Conservation (phyloP, 2,113 vertebrate species). For the Felis catus region F.catus_Fca126_mat1.0 CM031424.1:39163001-39163500, state of each 20-base stretch:
- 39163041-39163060: constrained; percentile 5
- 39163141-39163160: neutral
- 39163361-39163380: neutral
- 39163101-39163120: neutral
- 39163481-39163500: neutral
- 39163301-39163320: neutral
- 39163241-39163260: neutral
- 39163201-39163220: neutral
- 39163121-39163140: neutral
- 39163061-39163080: neutral
- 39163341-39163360: neutral
- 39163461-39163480: neutral
- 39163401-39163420: neutral
- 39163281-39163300: neutral
- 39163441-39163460: neutral
- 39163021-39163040: neutral
- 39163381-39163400: neutral
- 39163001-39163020: neutral
- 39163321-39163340: neutral
- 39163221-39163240: neutral
- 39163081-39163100: neutral
- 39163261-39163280: neutral
- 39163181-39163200: neutral
- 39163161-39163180: neutral
- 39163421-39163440: neutral